phyloP scores from a whole-genome alignment of 1,140 invertebrate species.

The Drosophila miranda region DNA sequence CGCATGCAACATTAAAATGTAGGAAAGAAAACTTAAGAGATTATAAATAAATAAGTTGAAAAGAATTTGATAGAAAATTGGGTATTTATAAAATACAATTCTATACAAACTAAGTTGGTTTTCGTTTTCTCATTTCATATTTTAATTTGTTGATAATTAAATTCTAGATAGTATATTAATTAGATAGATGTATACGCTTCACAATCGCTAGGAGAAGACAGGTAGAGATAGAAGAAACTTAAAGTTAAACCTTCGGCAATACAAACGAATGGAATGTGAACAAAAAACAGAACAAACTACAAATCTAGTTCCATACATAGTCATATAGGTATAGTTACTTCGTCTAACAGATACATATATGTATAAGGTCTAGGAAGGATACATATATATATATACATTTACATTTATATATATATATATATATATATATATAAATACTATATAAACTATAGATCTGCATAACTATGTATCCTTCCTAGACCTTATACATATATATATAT shows the following conservation, averaged over 20 bases:
- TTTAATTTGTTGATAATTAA: constrained; percentile 44
- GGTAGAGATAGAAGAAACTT: constrained; percentile 26
- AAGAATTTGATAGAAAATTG: constrained; percentile 23
- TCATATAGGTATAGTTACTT: constrained; percentile 43
- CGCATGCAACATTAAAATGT: constrained; percentile 60
- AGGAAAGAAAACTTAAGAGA: constrained; percentile 41
- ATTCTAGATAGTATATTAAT: constrained; percentile 38
- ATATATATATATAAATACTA: constrained; percentile 10
- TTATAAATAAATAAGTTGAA: constrained; percentile 10
- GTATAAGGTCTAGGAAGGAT: constrained; percentile 47
- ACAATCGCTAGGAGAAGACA: constrained; percentile 31
- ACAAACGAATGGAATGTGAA: constrained; percentile 29
- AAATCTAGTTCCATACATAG: constrained; percentile 50
- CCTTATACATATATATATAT: constrained; percentile 33
- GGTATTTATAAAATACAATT: constrained; percentile 53
- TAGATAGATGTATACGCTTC: constrained; percentile 20
- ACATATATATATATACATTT: too few species aligned
- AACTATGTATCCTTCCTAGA: too few species aligned
- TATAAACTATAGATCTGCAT: too few species aligned
- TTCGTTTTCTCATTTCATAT: constrained; percentile 42
- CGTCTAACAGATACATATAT: constrained; percentile 43
- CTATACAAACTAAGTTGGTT: constrained; percentile 64
- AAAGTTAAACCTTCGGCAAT: constrained; percentile 45
- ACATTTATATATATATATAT: constrained; percentile 53
- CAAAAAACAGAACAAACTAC: constrained; percentile 39